Evolutionary conservation across 2,113 vertebrate genomes (phyloP), one percentile per base, ranked within the genome.

Genomic region (Chloroceryle aenea): DNA sequence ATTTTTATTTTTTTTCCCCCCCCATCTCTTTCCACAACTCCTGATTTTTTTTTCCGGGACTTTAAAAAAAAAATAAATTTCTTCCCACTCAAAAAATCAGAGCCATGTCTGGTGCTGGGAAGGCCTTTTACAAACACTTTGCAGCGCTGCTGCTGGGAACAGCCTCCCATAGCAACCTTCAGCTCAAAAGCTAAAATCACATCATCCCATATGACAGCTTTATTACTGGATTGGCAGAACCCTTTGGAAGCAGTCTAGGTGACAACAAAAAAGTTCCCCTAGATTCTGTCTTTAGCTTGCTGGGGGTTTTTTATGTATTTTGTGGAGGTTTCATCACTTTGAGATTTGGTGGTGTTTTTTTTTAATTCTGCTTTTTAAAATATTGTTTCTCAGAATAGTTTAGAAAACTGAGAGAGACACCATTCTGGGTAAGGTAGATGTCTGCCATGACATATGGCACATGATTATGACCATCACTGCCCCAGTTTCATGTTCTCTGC

Each of bases 111-210:
- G 67, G 48, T 91, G 61, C 74, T 91, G 67, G 59, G 62, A 73
- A 80, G 75, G 61, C n/a, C 50, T 94, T 76, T 83, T 71, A 83
- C 74, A 88, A 96, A 77, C 3, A 11, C 63, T 19, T 34, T 55
- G 13, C 80, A 66, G 55, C 1, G 6, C 90, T 93, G 87, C 91
- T 95, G 87, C 90, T 71, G 90, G 78, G 85, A 95, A 47, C 34
- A 85, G 68, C 96, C 68, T 95, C 64, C 93, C 94, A 77, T 95
- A 87, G 93, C 95, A 97, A 95, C 94, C 89, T 93, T 55, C 72
- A 90, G 68, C 93, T 94, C 30, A 59, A 89, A 74, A 92, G 56
- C 75, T 88, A 20, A 92, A 96, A 95, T 91, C 85, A 32, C 78
- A 43, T 93, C 95, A 80, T 59, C 82, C 83, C n/a, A 4, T 74